Evolutionary conservation across 2,113 vertebrate genomes (phyloP).

Genomic region (Labrus mixtus): DNA sequence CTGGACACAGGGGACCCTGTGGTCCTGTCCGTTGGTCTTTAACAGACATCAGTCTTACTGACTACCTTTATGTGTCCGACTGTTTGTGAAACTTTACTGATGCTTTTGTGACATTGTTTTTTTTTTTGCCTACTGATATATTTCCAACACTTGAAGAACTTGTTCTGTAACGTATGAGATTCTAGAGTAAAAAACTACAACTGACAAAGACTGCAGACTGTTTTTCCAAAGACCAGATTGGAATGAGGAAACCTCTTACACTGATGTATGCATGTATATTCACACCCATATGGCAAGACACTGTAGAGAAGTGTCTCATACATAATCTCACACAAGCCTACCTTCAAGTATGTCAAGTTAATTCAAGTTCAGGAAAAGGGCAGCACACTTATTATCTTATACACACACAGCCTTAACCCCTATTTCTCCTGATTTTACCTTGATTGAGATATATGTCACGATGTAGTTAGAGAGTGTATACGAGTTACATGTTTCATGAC

Average conservation of each 20-base stretch:
- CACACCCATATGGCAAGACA: slow-evolving; percentile 4
- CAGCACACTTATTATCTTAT: slow-evolving; percentile 11
- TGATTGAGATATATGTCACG: background rate
- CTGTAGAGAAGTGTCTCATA: slow-evolving; percentile 2
- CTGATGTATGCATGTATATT: slow-evolving; percentile 13
- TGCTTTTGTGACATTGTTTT: slow-evolving; percentile 5
- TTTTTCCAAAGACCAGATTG: slow-evolving; percentile 10
- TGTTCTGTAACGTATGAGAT: background rate
- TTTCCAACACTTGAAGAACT: background rate
- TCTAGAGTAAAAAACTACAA: background rate
- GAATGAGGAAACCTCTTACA: background rate
- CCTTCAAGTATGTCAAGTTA: slow-evolving; percentile 8
- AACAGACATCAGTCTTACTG: slow-evolving; percentile 32
- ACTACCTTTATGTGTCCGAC: slow-evolving; percentile 2
- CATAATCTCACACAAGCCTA: slow-evolving; percentile 30
- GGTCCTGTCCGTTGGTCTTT: slow-evolving; percentile 47
- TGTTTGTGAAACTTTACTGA: slow-evolving; percentile 14
- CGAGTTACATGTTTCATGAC: background rate
- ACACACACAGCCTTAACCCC: background rate
- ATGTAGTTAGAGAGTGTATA: background rate
- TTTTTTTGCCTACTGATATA: background rate
- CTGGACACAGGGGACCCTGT: slow-evolving; percentile 26
- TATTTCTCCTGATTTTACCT: background rate
- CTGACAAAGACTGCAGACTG: background rate
- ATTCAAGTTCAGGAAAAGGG: slow-evolving; percentile 23